Percentiles rank a stretch among this genome's conserved stretches.
phyloP scores from a whole-genome alignment of 1,140 invertebrate genomes.

The Microplitis mediator region DNA sequence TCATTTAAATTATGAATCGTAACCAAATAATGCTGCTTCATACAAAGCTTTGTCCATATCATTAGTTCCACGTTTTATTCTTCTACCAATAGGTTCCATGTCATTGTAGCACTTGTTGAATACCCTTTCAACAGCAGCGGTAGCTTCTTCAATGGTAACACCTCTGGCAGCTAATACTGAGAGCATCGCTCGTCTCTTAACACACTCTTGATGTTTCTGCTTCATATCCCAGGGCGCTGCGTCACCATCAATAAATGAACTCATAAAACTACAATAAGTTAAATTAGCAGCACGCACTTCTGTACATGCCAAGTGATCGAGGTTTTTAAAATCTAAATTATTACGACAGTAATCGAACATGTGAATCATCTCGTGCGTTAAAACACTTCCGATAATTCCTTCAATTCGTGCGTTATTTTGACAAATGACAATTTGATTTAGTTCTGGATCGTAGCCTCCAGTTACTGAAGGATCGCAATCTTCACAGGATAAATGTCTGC shows the following conservation, averaged over 20 bases:
- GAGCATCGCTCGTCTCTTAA: slow-evolving; percentile 83
- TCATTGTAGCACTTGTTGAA: slow-evolving; percentile 93
- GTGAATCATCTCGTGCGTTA: slow-evolving; percentile 94
- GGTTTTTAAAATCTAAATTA: slow-evolving; percentile 86
- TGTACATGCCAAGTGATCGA: slow-evolving; percentile 93
- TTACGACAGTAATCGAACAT: slow-evolving; percentile 95
- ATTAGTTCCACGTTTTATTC: slow-evolving; percentile 76
- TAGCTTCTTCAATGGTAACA: slow-evolving; percentile 74
- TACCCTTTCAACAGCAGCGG: slow-evolving; percentile 81
- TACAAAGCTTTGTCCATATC: slow-evolving; percentile 79
- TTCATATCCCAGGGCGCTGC: slow-evolving; percentile 77
- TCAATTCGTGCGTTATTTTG: slow-evolving; percentile 78
- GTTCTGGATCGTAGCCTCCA: slow-evolving; percentile 89
- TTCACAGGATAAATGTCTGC: slow-evolving; percentile 91
- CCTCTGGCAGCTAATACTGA: slow-evolving; percentile 84
- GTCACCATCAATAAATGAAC: slow-evolving; percentile 78
- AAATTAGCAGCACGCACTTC: slow-evolving; percentile 92
- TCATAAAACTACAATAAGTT: slow-evolving; percentile 87
- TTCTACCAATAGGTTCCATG: slow-evolving; percentile 88
- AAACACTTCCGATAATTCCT: slow-evolving; percentile 75
- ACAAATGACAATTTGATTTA: slow-evolving; percentile 92
- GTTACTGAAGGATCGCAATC: slow-evolving; percentile 80
- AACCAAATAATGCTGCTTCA: slow-evolving; percentile 82
- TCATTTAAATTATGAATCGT: slow-evolving; percentile 61
- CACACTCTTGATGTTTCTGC: slow-evolving; percentile 81